phyloP scores from a whole-genome alignment of 2,888 invertebrate genomes.

The Melinopterus prodromus region DNA sequence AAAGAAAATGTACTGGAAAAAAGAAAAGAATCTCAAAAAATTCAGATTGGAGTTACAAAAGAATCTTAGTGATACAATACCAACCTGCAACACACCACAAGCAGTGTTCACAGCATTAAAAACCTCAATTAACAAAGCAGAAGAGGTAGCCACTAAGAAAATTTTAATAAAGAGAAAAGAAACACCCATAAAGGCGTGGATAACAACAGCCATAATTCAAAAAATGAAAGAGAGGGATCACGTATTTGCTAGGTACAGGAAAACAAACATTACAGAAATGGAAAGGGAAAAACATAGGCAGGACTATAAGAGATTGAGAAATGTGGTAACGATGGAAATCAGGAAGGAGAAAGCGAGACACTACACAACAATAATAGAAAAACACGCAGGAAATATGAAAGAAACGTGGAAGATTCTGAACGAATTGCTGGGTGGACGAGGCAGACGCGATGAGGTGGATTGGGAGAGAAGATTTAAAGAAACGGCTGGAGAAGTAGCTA shows the following conservation, averaged over 20 bases:
- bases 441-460: not conserved
- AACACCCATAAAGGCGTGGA: conserved; percentile 11
- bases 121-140: not conserved
- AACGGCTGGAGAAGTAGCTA: not conserved
- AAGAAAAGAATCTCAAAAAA: not conserved
- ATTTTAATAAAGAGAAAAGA: not conserved
- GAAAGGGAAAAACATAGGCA: not conserved
- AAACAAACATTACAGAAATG: not conserved
- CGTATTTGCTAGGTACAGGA: not conserved
- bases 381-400: not conserved
- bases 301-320: not conserved
- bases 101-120: not conserved
- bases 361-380: not conserved
- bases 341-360: not conserved
- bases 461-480: not conserved
- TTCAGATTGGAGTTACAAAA: not conserved
- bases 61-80: not conserved
- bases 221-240: conserved; percentile 12
- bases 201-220: conserved; percentile 5
- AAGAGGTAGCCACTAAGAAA: not conserved
- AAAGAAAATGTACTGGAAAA: not conserved
- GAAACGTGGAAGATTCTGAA: conserved; percentile 15
- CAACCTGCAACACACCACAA: not conserved
- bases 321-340: not conserved
- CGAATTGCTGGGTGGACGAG: not conserved